phyloP scores from a whole-genome alignment of 1,140 invertebrate species.

The Drosophila insularis region DNA sequence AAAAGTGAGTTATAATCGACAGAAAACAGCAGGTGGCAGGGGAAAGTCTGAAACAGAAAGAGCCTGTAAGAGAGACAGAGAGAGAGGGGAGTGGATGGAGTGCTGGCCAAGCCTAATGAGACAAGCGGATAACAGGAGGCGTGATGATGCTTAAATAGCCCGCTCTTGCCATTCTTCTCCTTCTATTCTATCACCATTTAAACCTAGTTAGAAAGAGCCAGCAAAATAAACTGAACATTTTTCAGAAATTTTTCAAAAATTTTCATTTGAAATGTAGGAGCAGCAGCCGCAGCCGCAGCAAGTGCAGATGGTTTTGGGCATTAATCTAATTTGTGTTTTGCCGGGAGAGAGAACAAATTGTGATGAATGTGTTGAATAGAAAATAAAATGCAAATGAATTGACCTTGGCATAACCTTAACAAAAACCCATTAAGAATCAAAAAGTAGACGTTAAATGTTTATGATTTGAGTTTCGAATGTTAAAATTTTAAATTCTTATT shows the following conservation, averaged over 20 bases:
- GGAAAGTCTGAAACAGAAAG: not conserved
- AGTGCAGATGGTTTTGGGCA: constrained; percentile 4
- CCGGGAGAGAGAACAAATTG: not conserved
- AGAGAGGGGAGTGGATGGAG: constrained; percentile 3
- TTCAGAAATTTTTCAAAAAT: constrained; percentile 2
- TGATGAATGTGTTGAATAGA: not conserved
- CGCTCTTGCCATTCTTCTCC: not conserved
- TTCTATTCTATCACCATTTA: not conserved
- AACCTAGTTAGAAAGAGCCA: not conserved
- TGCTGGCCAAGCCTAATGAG: constrained; percentile 6
- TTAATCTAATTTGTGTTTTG: constrained; percentile 7
- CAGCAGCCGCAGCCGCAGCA: not conserved
- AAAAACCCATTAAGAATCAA: no score
- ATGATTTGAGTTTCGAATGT: no score
- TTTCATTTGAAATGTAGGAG: constrained; percentile 1
- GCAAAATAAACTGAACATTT: constrained; percentile 9
- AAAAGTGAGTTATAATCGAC: constrained; percentile 33
- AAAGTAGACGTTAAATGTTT: no score
- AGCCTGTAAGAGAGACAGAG: not conserved
- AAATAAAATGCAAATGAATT: not conserved
- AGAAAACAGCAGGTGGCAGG: constrained; percentile 1
- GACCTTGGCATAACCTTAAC: not conserved
- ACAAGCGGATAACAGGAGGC: constrained; percentile 5
- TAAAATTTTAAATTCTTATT: no score
- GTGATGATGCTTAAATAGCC: not conserved